Conservation (phyloP, 2,888 invertebrate genomes). For the Pachliopta kotzebuea region DNA sequence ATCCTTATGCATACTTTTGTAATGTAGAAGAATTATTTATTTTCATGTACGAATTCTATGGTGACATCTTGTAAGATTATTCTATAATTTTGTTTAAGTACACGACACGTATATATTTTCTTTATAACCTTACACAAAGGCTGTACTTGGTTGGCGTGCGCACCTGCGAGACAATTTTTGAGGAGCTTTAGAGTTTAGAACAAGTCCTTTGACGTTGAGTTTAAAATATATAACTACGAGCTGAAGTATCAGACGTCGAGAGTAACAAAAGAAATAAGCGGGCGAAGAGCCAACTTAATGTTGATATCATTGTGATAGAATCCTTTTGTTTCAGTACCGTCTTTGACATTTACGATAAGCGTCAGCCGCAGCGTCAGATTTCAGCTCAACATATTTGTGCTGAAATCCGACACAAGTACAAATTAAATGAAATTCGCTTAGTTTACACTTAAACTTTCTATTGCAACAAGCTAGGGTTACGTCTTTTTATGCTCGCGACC, state of each 20-base stretch:
- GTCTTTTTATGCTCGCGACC: conserved; percentile 16
- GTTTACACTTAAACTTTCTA: background rate
- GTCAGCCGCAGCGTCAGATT: background rate
- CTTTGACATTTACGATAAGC: background rate
- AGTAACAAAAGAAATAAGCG: conserved; percentile 13
- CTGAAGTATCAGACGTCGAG: background rate
- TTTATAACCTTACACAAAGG: background rate
- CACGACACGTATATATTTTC: background rate
- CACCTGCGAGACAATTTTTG: conserved; percentile 1
- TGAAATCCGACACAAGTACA: too few relatives aligned
- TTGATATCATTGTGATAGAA: conserved; percentile 16
- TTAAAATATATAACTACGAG: conserved; percentile 5
- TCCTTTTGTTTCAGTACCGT: conserved; percentile 10
- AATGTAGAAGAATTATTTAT: too few relatives aligned
- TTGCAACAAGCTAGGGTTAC: conserved; percentile 8
- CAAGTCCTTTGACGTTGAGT: conserved; percentile 1
- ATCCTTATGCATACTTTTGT: too few relatives aligned
- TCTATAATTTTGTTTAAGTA: too few relatives aligned
- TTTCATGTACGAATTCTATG: too few relatives aligned
- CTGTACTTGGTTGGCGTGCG: background rate
- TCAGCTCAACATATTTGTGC: background rate
- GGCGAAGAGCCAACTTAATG: conserved; percentile 3
- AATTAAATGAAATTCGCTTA: background rate
- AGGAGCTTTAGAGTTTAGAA: conserved; percentile 7
- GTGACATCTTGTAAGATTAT: too few relatives aligned